These are phyloP conservation scores for Eutolmus rufibarbis DNA, from an alignment of 2,888 invertebrate genomes.

Conservation along the genomic window DNA sequence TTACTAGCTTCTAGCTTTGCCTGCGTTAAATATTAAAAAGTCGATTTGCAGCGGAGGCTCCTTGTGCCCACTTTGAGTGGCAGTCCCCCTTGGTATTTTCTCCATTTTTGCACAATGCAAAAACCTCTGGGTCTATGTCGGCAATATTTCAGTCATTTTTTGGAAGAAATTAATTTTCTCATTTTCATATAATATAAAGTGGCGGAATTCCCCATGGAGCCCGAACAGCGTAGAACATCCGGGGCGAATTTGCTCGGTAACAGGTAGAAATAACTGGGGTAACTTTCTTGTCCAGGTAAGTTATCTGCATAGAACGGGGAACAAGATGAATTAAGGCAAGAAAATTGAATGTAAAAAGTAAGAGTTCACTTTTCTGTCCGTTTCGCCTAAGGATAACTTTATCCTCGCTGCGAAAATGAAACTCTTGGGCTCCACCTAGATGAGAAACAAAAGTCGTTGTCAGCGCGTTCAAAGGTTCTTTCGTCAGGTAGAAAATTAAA, in stretches of 20 bases:
- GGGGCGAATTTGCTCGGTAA: neutral
- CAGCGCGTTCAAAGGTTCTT: constrained; percentile 25
- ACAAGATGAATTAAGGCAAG: constrained; percentile 26
- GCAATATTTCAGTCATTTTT: constrained; percentile 33
- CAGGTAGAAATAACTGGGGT: constrained; percentile 26
- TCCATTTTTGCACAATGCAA: neutral
- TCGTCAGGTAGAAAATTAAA: constrained; percentile 20
- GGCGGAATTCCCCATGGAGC: neutral
- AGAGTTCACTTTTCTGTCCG: constrained; percentile 7
- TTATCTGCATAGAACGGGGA: constrained; percentile 18
- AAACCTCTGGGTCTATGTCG: constrained; percentile 7
- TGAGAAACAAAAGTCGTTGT: constrained; percentile 16
- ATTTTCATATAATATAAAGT: constrained; percentile 6
- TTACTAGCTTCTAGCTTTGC: neutral
- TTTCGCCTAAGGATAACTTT: constrained; percentile 9
- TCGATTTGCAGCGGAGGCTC: neutral
- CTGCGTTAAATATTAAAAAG: constrained; percentile 7
- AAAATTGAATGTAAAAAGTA: constrained; percentile 39
- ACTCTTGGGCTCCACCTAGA: neutral
- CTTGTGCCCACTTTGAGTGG: neutral
- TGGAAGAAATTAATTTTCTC: constrained; percentile 32
- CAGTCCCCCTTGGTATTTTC: constrained; percentile 4
- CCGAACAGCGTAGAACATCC: neutral
- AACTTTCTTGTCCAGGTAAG: constrained; percentile 29
- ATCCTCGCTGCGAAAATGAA: constrained; percentile 13